Conservation (phyloP, 2,113 vertebrate genomes). For the Excalfactoria chinensis region DNA sequence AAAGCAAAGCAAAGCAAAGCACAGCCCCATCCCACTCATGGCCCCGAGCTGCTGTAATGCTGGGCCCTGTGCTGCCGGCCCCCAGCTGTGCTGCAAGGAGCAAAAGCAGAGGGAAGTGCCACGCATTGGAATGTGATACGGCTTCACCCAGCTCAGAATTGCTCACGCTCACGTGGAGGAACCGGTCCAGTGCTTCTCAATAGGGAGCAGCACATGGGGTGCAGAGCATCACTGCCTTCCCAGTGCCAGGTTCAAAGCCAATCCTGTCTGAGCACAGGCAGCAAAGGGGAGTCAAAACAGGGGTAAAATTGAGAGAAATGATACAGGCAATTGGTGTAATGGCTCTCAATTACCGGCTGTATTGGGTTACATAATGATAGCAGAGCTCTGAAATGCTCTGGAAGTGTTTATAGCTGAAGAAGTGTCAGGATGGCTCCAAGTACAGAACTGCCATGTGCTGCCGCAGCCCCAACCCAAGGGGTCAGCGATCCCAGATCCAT, state of each 20-base stretch:
- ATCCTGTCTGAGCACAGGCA: neutral
- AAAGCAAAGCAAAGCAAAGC: no score
- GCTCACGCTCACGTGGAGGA: neutral
- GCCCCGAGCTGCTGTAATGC: neutral
- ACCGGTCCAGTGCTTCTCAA: neutral
- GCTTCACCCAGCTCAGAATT: neutral
- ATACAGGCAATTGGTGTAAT: neutral
- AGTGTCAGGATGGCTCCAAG: neutral
- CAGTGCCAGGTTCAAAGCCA: neutral
- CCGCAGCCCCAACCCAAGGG: neutral
- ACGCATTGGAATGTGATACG: neutral
- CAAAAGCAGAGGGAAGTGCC: no score
- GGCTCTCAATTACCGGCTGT: constrained; percentile 5
- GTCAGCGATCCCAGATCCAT: no score
- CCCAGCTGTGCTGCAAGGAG: neutral
- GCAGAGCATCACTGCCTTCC: neutral
- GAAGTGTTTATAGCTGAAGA: neutral
- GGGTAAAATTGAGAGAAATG: neutral
- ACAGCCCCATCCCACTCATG: neutral
- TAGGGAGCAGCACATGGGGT: neutral
- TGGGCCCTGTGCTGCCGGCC: neutral
- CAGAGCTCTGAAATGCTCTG: neutral
- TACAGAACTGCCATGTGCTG: accelerated
- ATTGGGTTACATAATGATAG: neutral
- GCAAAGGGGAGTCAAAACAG: neutral